A percentile compares a stretch with the other conserved stretches of the same genome.
Conservation (phyloP, 2,113 vertebrate species). For the Merops nubicus region DNA sequence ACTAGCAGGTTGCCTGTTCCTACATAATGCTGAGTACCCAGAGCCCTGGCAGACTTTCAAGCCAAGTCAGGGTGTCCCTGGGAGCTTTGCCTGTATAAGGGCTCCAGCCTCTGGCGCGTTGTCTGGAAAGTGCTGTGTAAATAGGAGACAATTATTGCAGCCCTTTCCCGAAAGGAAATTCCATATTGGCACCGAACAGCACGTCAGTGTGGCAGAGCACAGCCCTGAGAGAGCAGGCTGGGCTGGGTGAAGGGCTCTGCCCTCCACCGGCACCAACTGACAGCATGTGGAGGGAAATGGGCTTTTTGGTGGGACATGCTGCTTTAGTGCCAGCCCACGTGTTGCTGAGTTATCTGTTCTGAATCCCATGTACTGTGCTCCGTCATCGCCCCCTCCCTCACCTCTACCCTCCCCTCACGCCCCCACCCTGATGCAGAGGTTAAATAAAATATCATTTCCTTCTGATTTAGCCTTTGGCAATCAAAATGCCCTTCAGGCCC, state of each 20-base stretch:
- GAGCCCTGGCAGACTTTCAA: neutral
- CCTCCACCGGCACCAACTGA: neutral
- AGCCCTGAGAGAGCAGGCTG: neutral
- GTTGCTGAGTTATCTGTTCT: conserved; percentile 51
- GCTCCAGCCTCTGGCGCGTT: neutral
- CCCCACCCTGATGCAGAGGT: conserved; percentile 29
- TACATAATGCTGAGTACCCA: fast-evolving
- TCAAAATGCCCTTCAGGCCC: conserved; percentile 61
- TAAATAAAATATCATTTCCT: conserved; percentile 75
- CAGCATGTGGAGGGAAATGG: neutral
- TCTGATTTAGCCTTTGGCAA: conserved; percentile 66
- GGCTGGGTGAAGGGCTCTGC: neutral
- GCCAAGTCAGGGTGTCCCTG: neutral
- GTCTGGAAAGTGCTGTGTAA: neutral
- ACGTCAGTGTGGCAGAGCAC: neutral
- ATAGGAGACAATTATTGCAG: neutral
- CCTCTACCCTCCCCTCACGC: neutral
- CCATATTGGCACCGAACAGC: neutral
- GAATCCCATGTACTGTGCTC: conserved; percentile 44
- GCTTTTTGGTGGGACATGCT: neutral
- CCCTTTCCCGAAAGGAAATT: conserved; percentile 27
- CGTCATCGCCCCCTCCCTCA: neutral
- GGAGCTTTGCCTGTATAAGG: neutral
- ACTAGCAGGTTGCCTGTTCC: neutral
- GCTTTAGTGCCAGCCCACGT: conserved; percentile 54